Conservation (phyloP, 2,113 vertebrate genomes). For the Miniopterus natalensis region DNA sequence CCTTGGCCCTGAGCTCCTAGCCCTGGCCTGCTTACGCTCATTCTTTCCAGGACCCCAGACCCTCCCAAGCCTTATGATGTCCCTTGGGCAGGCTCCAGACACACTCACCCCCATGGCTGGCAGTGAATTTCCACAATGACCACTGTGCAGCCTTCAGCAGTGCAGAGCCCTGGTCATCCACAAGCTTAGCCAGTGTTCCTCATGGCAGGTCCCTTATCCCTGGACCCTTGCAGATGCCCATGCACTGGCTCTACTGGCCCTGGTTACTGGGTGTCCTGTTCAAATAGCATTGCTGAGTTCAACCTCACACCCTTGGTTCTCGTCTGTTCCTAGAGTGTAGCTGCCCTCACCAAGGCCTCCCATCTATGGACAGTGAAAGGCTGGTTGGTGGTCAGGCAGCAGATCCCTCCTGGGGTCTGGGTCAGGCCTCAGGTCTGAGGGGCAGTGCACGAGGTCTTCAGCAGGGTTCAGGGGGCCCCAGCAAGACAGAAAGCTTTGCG, state of each 20-base stretch:
- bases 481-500: background rate
- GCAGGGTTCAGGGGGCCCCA: background rate
- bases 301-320: background rate
- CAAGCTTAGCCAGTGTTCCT: background rate
- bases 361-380: background rate
- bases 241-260: background rate
- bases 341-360: background rate
- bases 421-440: background rate
- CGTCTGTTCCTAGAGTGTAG: background rate
- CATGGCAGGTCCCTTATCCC: background rate
- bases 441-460: no score
- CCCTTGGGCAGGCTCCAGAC: background rate
- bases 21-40: background rate
- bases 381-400: background rate
- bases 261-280: background rate
- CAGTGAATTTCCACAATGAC: background rate
- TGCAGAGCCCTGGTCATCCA: background rate
- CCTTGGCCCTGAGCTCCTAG: background rate
- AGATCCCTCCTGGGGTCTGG: background rate
- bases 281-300: background rate
- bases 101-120: background rate
- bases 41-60: background rate
- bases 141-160: rapidly evolving
- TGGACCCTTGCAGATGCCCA: background rate
- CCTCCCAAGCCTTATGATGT: background rate